Evolutionary conservation across 2,888 invertebrate genomes (phyloP).

Genomic region (Ethmia dodecea): DNA sequence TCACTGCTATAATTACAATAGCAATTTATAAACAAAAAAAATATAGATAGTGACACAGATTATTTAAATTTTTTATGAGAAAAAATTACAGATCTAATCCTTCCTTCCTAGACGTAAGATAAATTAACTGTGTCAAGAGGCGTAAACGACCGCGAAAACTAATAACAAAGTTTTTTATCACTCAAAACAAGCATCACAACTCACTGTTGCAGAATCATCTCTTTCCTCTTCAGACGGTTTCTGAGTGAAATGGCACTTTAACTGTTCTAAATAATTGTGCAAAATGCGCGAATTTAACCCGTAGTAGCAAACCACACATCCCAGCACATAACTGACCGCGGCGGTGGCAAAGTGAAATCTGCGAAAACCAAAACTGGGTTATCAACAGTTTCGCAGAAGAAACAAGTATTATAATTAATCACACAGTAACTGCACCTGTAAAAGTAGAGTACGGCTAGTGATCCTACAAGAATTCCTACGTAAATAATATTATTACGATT

Average conservation of each 20-base stretch:
- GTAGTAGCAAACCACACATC: conserved; percentile 72
- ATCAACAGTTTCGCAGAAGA: conserved; percentile 17
- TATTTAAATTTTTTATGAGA: too few species aligned
- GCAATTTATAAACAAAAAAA: too few species aligned
- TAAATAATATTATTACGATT: conserved; percentile 70
- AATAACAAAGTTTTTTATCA: conserved; percentile 18
- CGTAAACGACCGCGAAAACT: conserved; percentile 29
- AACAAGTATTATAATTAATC: conserved; percentile 14
- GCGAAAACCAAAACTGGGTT: conserved; percentile 38
- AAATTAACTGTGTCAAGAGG: too few species aligned
- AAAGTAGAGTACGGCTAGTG: conserved; percentile 57
- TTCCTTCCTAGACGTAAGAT: too few species aligned
- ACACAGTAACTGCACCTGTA: conserved; percentile 46
- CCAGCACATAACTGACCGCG: conserved; percentile 65
- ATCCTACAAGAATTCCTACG: conserved; percentile 50
- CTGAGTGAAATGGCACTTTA: conserved; percentile 55
- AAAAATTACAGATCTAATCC: too few species aligned
- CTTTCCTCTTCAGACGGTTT: conserved; percentile 31
- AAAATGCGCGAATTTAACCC: conserved; percentile 53
- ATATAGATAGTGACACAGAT: too few species aligned
- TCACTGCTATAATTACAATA: too few species aligned
- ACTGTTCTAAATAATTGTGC: conserved; percentile 48
- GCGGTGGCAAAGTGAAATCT: conserved; percentile 68
- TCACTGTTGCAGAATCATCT: conserved; percentile 42
- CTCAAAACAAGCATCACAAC: conserved; percentile 27